Conservation (phyloP, 2,113 vertebrate genomes). For the Cynocephalus volans region DNA sequence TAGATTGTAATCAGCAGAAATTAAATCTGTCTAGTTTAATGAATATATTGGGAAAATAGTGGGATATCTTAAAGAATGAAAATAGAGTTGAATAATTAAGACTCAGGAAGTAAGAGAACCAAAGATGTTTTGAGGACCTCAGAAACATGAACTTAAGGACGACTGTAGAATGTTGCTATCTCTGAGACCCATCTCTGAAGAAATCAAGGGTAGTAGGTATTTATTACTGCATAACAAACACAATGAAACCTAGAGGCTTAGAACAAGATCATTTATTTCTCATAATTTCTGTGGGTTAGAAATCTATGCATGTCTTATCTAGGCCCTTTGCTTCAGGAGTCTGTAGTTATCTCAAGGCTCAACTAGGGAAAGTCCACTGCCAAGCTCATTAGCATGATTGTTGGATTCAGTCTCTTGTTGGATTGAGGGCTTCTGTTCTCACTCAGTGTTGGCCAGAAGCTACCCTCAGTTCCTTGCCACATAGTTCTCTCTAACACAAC, state of each 20-base stretch:
- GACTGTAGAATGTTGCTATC: background rate
- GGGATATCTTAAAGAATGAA: background rate
- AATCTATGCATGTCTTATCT: background rate
- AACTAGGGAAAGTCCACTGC: background rate
- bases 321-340: background rate
- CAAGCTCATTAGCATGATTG: background rate
- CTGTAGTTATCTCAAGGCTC: background rate
- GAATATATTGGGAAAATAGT: background rate
- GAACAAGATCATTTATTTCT: background rate
- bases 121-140: background rate
- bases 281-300: background rate
- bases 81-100: background rate
- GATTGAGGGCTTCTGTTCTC: background rate
- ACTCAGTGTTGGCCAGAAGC: background rate
- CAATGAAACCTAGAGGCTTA: background rate
- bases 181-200: background rate
- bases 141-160: background rate
- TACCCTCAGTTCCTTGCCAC: background rate
- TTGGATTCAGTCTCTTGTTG: background rate
- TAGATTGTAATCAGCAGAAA: background rate
- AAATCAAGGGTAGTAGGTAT: background rate
- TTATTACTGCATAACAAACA: background rate
- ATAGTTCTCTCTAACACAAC: background rate
- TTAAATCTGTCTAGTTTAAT: background rate
- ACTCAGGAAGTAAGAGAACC: background rate